Evolutionary conservation across 2,797 vertebrate genomes (phyloP).

Genomic region (Coluber constrictor): DNA sequence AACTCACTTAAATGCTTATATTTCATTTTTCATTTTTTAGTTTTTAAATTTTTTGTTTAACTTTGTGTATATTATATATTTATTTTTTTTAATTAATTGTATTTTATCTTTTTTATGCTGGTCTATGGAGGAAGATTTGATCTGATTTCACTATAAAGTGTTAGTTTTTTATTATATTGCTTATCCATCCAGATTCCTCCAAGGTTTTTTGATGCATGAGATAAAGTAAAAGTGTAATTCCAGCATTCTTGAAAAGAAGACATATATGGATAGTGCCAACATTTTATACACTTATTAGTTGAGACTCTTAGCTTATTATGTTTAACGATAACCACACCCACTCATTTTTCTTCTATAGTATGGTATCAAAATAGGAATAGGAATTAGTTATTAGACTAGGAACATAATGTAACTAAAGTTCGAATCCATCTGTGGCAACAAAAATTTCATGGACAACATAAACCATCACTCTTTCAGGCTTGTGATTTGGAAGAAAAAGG

Average conservation of each 20-base stretch:
- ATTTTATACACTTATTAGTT: neutral
- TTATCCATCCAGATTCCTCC: neutral
- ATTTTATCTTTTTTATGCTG: neutral
- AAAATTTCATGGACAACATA: neutral
- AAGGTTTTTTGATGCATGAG: neutral
- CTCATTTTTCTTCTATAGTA: neutral
- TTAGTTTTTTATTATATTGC: neutral
- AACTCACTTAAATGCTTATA: neutral
- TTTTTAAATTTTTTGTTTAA: neutral
- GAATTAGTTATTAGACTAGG: neutral
- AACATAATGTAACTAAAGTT: neutral
- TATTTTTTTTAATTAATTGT: neutral
- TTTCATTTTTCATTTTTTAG: neutral
- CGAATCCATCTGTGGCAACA: neutral
- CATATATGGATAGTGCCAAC: neutral
- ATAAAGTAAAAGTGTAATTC: neutral
- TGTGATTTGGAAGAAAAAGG: neutral
- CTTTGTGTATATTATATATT: neutral
- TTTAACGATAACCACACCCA: neutral
- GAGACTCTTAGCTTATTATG: neutral
- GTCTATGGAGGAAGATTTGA: neutral
- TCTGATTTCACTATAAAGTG: neutral
- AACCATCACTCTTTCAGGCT: neutral
- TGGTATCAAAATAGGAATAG: neutral
- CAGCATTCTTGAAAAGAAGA: neutral